phyloP scores from a whole-genome alignment of 2,113 vertebrate genomes.

The Corynorhinus townsendii region DNA sequence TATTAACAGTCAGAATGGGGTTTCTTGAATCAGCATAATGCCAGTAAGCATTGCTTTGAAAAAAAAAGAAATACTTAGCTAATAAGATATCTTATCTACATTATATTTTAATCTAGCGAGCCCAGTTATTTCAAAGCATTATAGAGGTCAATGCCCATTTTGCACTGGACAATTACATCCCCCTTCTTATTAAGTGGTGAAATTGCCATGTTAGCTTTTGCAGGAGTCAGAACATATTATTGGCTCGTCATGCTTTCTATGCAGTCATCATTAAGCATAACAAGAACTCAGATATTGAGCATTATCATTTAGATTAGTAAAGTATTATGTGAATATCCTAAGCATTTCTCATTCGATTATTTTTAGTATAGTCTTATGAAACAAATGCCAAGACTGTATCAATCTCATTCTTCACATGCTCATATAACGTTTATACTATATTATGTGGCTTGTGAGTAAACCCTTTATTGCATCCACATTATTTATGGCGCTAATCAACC shows the following conservation, averaged over 20 bases:
- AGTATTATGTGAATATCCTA: conserved; percentile 34
- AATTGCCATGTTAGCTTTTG: conserved; percentile 45
- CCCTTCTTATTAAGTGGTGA: conserved; percentile 54
- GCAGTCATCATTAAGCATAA: conserved; percentile 38
- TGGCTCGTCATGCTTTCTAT: conserved; percentile 13
- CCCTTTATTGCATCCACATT: not conserved
- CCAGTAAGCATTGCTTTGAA: conserved; percentile 40
- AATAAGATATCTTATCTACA: conserved; percentile 25
- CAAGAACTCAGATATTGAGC: not conserved
- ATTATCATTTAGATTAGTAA: conserved; percentile 66
- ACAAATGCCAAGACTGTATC: not conserved
- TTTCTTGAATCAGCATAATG: conserved; percentile 54
- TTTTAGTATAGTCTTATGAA: not conserved
- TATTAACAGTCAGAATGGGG: conserved; percentile 57
- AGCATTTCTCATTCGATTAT: conserved; percentile 41
- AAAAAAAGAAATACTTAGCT: conserved; percentile 21
- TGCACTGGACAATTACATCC: conserved; percentile 44
- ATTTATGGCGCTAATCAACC: not conserved
- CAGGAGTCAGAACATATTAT: not conserved
- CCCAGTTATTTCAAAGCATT: not conserved
- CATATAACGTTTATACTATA: not conserved
- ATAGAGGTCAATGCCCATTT: conserved; percentile 52
- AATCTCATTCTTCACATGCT: not conserved
- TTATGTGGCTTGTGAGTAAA: not conserved
- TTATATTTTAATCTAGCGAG: conserved; percentile 18